A percentile compares a stretch with the other conserved stretches of the same genome.
Conservation (phyloP, 2,888 invertebrate species). For the Stenolophus ochropezus region DNA sequence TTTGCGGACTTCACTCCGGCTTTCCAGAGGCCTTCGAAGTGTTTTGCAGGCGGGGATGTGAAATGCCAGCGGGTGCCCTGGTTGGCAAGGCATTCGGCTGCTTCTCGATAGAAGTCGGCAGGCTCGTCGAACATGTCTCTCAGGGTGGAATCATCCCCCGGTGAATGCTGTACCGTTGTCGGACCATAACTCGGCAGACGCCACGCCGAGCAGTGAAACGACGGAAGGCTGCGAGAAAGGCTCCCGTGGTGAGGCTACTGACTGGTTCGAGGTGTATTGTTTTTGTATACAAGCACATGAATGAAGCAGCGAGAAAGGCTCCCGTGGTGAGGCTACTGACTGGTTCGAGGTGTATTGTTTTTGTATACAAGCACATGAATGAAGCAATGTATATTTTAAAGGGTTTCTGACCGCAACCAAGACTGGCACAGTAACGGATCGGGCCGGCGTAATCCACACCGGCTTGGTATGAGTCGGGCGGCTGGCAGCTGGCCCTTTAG, state of each 20-base stretch:
- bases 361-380: constrained; percentile 64
- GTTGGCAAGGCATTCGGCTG: not conserved
- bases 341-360: no score
- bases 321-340: no score
- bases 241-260: no score
- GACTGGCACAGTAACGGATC: constrained; percentile 46
- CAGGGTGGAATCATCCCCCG: no score
- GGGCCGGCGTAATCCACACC: constrained; percentile 65
- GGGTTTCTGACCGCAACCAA: constrained; percentile 61
- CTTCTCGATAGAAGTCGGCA: constrained; percentile 64
- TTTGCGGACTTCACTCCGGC: no score
- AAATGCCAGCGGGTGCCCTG: constrained; percentile 30
- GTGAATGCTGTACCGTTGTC: no score
- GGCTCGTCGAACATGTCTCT: constrained; percentile 66
- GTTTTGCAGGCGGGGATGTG: constrained; percentile 26
- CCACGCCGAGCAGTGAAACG: constrained; percentile 65
- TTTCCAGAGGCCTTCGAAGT: constrained; percentile 15
- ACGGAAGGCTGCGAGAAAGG: constrained; percentile 64
- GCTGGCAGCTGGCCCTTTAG: no score
- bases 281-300: constrained; percentile 65
- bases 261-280: no score
- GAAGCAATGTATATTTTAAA: constrained; percentile 64
- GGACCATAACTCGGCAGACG: no score
- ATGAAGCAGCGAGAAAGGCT: constrained; percentile 64
- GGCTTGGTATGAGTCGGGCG: no score